Evolutionary conservation across 1,140 invertebrate genomes (phyloP), one percentile per base, ranked within the genome.

Genomic region (Cydia pomonella): DNA sequence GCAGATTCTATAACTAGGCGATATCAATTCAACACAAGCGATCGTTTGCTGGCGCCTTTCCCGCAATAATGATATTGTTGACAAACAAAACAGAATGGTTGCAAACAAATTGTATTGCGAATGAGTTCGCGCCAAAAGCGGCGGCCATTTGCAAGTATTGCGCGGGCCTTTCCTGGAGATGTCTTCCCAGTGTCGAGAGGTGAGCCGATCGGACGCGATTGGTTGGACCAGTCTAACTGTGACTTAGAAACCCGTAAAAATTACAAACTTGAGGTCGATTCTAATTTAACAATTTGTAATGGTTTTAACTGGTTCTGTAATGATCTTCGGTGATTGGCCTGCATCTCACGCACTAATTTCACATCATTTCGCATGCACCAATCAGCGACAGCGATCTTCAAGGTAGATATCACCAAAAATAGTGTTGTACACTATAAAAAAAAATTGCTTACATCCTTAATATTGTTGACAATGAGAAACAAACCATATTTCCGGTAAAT

Each of bases 81-180:
- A 69, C 64, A 69, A 69, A 69, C 64, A 38, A 38, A 69, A 69
- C 64, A 66, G 25, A 33, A 66, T 66, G 5, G 5, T 66, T 10
- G 25, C 18, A 47, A 72, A 72, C 71, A 72, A 72, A 72, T 72
- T 50, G 71, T 38, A 72, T 72, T 25, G 41, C 44, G 44, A 72
- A 72, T 50, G 38, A 72, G 71, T 72, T 72, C 71, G 71, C 71
- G 71, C 71, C 71, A 72, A 72, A 72, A 72, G 9, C 41, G 71
- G 71, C 71, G 23, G 44, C 71, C 44, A 47, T 47, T 44, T 72
- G 71, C 44, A 72, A 72, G 38, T 44, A 27, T 69, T 12, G 64
- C 13, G 16, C 47, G 44, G 23, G 64, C 64, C 64, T 29, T 69
- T 16, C 33, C 64, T n/a, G 47, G 47, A 50, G 47, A 3, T 16